Evolutionary conservation across 2,888 invertebrate species (phyloP).

Genomic region (Scaptomyza tumidula): DNA sequence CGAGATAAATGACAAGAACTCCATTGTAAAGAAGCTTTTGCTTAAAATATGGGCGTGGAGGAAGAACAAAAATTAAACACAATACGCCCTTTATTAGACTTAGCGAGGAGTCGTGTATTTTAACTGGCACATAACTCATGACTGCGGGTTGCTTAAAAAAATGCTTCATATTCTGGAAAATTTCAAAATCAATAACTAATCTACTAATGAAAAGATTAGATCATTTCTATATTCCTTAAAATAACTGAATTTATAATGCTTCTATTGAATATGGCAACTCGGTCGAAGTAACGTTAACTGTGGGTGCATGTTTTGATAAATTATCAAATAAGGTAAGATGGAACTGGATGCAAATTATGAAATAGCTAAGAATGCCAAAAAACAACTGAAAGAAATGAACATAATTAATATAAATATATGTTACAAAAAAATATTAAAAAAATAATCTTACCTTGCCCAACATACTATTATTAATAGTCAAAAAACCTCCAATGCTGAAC

Average conservation of each 20-base stretch:
- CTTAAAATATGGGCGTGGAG: not conserved
- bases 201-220: constrained; percentile 15
- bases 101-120: constrained; percentile 23
- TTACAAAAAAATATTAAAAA: not conserved
- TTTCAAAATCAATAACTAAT: constrained; percentile 31
- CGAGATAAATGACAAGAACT: constrained; percentile 12
- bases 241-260: not conserved
- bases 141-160: constrained; percentile 10
- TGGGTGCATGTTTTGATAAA: not conserved
- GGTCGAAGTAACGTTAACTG: not conserved
- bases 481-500: not conserved
- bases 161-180: no score
- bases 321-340: not conserved
- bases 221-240: no score
- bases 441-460: not conserved
- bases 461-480: not conserved
- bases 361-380: not conserved
- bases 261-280: not conserved
- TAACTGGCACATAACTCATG: constrained; percentile 27
- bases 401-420: not conserved
- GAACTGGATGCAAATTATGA: not conserved
- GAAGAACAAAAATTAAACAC: constrained; percentile 22
- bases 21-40: constrained; percentile 21
- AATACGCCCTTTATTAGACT: constrained; percentile 21
- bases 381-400: not conserved